Percentiles rank a stretch among this genome's conserved stretches.
These are phyloP conservation scores for Cataglyphis cursor DNA, from an alignment of 2,888 invertebrate species.

Conservation along the genomic window DNA sequence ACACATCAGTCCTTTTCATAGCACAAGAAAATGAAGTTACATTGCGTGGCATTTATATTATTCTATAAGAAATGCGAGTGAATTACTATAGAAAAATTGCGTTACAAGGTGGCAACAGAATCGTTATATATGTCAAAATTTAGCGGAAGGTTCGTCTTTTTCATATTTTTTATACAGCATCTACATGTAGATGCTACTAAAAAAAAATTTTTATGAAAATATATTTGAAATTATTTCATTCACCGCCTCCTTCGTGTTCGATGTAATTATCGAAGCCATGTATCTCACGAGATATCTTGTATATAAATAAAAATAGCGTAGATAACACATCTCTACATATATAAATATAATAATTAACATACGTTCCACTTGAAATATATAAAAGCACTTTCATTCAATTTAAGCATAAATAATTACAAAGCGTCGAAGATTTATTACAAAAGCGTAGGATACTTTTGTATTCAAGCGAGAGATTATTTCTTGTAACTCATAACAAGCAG, in stretches of 20 bases:
- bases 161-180: neutral
- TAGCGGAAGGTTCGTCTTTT: neutral
- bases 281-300: slow-evolving; percentile 23
- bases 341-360: slow-evolving; percentile 27
- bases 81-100: neutral
- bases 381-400: slow-evolving; percentile 27
- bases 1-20: neutral
- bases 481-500: neutral
- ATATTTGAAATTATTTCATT: neutral
- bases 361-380: slow-evolving; percentile 12
- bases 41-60: neutral
- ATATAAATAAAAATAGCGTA: slow-evolving; percentile 18
- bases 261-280: slow-evolving; percentile 8
- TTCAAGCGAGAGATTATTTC: slow-evolving; percentile 5
- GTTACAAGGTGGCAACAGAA: neutral
- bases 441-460: neutral
- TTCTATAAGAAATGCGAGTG: neutral
- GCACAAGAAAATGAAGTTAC: neutral
- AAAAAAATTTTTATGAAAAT: neutral
- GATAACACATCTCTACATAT: slow-evolving; percentile 32
- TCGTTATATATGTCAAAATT: neutral
- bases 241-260: slow-evolving; percentile 4
- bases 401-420: neutral
- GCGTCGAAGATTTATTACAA: neutral
- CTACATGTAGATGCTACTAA: neutral